These are phyloP conservation scores for Apodemia mormo DNA, from an alignment of 2,888 invertebrate genomes.

Conservation along the genomic window DNA sequence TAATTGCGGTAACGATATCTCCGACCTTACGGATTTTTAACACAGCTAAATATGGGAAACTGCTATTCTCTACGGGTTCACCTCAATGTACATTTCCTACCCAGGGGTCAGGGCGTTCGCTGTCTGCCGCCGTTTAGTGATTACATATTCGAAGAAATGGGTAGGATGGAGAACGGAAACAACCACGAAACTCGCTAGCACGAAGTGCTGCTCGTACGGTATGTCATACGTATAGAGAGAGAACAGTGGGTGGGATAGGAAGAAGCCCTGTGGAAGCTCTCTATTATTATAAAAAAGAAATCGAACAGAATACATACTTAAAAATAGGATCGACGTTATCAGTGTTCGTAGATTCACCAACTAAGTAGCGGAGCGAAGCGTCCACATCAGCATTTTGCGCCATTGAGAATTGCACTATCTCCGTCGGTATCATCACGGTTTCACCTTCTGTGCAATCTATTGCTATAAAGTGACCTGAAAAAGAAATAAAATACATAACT, in stretches of 20 bases:
- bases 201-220: no score
- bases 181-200: no score
- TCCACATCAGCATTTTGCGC: conserved; percentile 74
- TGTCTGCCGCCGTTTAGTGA: no score
- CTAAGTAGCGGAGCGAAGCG: conserved; percentile 66
- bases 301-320: conserved; percentile 61
- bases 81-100: no score
- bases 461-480: conserved; percentile 84
- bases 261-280: neutral
- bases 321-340: conserved; percentile 80
- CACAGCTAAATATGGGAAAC: no score
- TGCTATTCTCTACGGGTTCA: no score
- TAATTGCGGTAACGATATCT: no score
- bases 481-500: neutral
- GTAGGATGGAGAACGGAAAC: no score
- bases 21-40: no score
- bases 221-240: neutral
- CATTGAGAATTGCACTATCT: conserved; percentile 84
- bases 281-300: neutral
- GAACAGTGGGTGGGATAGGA: neutral
- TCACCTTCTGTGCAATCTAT: conserved; percentile 86
- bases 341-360: conserved; percentile 60
- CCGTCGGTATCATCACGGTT: conserved; percentile 84
- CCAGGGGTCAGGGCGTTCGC: no score
- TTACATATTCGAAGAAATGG: no score